phyloP scores from a whole-genome alignment of 1,140 invertebrate species.

The Geopemphigus sp. region DNA sequence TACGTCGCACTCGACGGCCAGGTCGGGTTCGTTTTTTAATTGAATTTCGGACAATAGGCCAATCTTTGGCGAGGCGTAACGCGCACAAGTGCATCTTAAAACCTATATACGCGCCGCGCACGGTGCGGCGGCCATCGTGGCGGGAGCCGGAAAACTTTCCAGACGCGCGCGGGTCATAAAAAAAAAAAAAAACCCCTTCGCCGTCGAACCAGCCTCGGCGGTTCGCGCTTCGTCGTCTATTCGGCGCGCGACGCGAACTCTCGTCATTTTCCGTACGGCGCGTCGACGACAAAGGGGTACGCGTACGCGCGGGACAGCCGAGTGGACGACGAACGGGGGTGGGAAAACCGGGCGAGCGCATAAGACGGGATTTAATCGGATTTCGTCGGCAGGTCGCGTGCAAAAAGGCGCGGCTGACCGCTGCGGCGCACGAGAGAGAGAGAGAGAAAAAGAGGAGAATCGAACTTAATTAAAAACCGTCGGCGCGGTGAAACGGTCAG shows the following conservation, averaged over 20 bases:
- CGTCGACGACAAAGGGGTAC: too few species aligned
- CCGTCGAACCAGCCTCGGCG: neutral
- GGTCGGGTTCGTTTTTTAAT: conserved; percentile 33
- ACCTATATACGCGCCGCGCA: neutral
- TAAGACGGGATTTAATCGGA: conserved; percentile 36
- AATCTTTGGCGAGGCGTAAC: conserved; percentile 24
- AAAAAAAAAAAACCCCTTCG: conserved; percentile 41
- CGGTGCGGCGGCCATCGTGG: neutral
- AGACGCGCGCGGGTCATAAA: conserved; percentile 19
- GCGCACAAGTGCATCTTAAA: conserved; percentile 46
- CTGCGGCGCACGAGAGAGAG: neutral
- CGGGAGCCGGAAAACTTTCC: conserved; percentile 45
- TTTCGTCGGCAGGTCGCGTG: neutral
- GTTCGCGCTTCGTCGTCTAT: neutral
- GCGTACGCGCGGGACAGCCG: too few species aligned
- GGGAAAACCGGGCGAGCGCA: neutral
- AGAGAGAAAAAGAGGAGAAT: too few species aligned
- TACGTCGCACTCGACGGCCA: neutral
- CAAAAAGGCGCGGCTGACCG: conserved; percentile 36
- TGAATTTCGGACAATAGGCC: conserved; percentile 45
- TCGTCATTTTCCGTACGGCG: conserved; percentile 17
- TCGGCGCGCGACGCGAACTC: too few species aligned
- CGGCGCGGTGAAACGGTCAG: neutral
- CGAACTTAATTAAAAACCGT: conserved; percentile 42
- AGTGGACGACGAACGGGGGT: too few species aligned